Percentiles rank a stretch among this genome's conserved stretches.
These are phyloP conservation scores for Alosa alosa DNA, from an alignment of 2,113 vertebrate species.

Conservation along the genomic window DNA sequence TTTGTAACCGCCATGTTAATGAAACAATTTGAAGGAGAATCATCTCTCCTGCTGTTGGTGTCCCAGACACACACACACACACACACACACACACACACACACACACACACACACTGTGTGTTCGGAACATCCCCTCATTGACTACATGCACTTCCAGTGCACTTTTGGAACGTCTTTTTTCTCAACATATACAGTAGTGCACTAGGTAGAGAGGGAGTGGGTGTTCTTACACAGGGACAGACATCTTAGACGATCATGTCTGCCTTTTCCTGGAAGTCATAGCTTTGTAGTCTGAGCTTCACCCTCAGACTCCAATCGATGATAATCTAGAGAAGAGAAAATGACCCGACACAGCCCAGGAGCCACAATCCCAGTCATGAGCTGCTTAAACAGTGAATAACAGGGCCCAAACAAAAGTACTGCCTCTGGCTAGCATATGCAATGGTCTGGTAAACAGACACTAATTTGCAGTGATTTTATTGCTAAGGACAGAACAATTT, in stretches of 20 bases:
- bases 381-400: neutral
- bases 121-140: too few relatives aligned
- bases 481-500: neutral
- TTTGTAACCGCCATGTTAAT: too few relatives aligned
- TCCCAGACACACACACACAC: neutral
- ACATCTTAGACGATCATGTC: neutral
- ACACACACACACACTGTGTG: too few relatives aligned
- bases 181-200: too few relatives aligned
- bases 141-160: too few relatives aligned
- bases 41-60: too few relatives aligned
- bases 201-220: too few relatives aligned
- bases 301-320: neutral
- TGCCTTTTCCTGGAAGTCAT: neutral
- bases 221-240: neutral
- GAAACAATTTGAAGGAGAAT: too few relatives aligned
- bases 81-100: neutral
- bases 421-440: constrained; percentile 3
- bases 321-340: neutral
- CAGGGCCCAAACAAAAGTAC: neutral
- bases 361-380: neutral
- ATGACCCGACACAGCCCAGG: neutral
- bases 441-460: constrained; percentile 1
- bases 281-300: neutral
- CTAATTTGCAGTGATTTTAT: constrained; percentile 4
- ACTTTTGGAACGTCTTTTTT: too few relatives aligned